Evolutionary conservation across 2,888 invertebrate genomes (phyloP).

Genomic region (Leucophenga montana): DNA sequence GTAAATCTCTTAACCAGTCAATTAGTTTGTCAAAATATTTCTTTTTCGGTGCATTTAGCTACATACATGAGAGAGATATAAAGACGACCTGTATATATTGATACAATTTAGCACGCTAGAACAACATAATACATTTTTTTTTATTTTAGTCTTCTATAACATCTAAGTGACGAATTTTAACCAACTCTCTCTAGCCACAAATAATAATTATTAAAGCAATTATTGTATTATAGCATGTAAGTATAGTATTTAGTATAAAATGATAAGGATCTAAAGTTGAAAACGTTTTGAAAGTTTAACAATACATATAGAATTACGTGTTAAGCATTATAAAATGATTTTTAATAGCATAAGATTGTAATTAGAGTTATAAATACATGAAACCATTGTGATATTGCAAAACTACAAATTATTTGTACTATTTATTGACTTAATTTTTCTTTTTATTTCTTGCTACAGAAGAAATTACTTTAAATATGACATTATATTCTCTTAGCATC

Average conservation of each 20-base stretch:
- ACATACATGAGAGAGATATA: not conserved
- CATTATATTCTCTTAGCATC: too few species aligned
- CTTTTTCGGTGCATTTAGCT: too few species aligned
- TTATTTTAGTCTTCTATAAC: not conserved
- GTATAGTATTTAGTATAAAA: constrained; percentile 44
- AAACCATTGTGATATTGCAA: constrained; percentile 43
- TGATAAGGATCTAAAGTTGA: constrained; percentile 10
- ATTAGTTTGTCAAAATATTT: too few species aligned
- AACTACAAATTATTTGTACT: not conserved
- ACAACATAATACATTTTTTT: not conserved
- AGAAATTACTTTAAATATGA: too few species aligned
- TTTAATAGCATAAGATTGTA: too few species aligned
- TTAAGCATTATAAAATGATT: constrained; percentile 20
- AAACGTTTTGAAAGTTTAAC: constrained; percentile 6
- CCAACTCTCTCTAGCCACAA: constrained; percentile 28
- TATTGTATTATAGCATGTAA: constrained; percentile 35
- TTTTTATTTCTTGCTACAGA: not conserved
- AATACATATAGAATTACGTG: constrained; percentile 21
- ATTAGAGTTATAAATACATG: constrained; percentile 40
- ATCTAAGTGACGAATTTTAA: not conserved
- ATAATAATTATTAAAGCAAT: constrained; percentile 13
- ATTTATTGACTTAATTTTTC: not conserved
- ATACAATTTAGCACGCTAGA: not conserved
- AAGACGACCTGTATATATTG: not conserved
- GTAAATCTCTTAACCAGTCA: too few species aligned